phyloP scores from a whole-genome alignment of 2,888 invertebrate species.

The Mongoloraphidia duomilia region DNA sequence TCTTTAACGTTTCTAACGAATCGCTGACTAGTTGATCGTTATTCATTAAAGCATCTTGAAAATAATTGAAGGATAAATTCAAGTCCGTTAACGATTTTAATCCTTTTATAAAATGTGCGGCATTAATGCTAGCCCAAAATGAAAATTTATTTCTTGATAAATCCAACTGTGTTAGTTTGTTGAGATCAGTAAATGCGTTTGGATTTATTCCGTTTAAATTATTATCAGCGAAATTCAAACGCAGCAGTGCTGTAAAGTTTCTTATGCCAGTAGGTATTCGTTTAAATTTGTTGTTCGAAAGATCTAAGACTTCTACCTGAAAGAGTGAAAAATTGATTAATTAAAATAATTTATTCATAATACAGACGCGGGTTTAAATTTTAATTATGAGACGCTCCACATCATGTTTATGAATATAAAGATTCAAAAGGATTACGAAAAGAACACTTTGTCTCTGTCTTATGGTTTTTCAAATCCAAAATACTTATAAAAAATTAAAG shows the following conservation, averaged over 20 bases:
- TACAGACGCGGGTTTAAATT: too few relatives aligned
- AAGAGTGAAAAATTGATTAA: conserved; percentile 19
- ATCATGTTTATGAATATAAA: too few relatives aligned
- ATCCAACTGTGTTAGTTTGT: conserved; percentile 41
- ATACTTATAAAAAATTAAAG: too few relatives aligned
- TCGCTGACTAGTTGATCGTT: conserved; percentile 40
- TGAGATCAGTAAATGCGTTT: conserved; percentile 36
- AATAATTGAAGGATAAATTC: conserved; percentile 48
- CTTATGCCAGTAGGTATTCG: conserved; percentile 38
- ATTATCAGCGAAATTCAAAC: conserved; percentile 35
- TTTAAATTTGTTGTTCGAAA: conserved; percentile 46
- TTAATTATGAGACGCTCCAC: too few relatives aligned
- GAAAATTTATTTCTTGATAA: conserved; percentile 47
- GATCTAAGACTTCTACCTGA: conserved; percentile 46
- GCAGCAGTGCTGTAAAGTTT: conserved; percentile 34
- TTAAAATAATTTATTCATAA: not conserved
- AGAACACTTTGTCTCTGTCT: too few relatives aligned
- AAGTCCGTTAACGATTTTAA: conserved; percentile 39
- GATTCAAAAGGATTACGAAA: too few relatives aligned
- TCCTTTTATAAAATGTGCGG: conserved; percentile 34
- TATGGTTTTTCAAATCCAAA: too few relatives aligned
- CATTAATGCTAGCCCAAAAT: conserved; percentile 40
- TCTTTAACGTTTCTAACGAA: conserved; percentile 40
- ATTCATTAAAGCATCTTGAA: conserved; percentile 28
- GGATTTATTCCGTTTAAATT: conserved; percentile 13